Conservation (phyloP, 2,888 invertebrate genomes). For the Diogma glabrata region DNA sequence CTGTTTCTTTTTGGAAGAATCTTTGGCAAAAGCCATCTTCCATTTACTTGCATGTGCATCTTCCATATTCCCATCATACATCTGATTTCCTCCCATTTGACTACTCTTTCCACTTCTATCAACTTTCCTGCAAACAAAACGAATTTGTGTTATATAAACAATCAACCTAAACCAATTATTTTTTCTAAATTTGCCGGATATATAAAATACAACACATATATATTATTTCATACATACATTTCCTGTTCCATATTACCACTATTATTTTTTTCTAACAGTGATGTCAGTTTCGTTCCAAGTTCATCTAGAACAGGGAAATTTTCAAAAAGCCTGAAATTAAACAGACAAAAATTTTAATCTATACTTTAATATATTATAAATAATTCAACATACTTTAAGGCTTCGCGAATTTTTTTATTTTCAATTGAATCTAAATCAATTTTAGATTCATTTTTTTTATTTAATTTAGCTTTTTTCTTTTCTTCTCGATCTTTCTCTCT, state of each 20-base stretch:
- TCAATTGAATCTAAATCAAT: constrained; percentile 49
- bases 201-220: no score
- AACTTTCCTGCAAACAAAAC: constrained; percentile 15
- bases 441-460: constrained; percentile 35
- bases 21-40: constrained; percentile 45
- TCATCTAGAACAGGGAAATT: constrained; percentile 57
- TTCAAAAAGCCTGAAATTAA: constrained; percentile 43
- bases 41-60: constrained; percentile 37
- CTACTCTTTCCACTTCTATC: constrained; percentile 3
- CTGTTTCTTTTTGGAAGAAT: constrained; percentile 20
- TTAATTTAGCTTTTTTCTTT: constrained; percentile 53
- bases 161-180: no score
- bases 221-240: no score
- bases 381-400: constrained; percentile 44
- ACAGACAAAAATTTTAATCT: not conserved
- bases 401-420: constrained; percentile 53
- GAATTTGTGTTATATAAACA: not conserved
- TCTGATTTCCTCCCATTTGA: not conserved
- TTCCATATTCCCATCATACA: constrained; percentile 1
- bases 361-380: not conserved
- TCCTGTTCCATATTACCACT: not conserved
- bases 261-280: constrained; percentile 23
- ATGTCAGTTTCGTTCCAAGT: constrained; percentile 23
- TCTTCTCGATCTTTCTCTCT: constrained; percentile 58
- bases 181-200: no score